Percentiles rank a stretch among this genome's conserved stretches.
These are phyloP conservation scores for Phacellophora camtschatica DNA, from an alignment of 30 jellyfish, hydroid and myxozoan species.

Conservation along the genomic window DNA sequence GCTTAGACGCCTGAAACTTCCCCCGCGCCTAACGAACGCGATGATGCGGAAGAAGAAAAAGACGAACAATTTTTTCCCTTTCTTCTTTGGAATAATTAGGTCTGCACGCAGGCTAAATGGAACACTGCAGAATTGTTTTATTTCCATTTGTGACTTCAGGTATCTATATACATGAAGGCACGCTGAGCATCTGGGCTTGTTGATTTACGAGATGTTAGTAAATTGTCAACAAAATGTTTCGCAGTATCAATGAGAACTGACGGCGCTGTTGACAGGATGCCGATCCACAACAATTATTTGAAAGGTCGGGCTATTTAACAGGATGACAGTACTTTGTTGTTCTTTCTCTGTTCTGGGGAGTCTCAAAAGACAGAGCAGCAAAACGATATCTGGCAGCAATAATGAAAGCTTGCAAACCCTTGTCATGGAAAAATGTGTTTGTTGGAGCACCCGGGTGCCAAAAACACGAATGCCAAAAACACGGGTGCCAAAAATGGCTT, in stretches of 20 bases:
- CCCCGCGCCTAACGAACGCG: too few relatives aligned
- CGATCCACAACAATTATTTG: conserved; percentile 9
- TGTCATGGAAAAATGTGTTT: conserved; percentile 5
- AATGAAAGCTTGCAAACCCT: conserved; percentile 23
- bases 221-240: background rate
- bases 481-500: conserved; percentile 40
- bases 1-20: too few relatives aligned
- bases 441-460: conserved; percentile 25
- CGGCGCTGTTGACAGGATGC: conserved; percentile 37
- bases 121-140: background rate
- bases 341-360: conserved; percentile 26
- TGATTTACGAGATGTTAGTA: background rate
- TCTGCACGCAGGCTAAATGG: too few relatives aligned
- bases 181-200: conserved; percentile 24
- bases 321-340: conserved; percentile 15
- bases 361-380: background rate
- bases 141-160: background rate
- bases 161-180: conserved; percentile 8
- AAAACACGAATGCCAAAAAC: conserved; percentile 37
- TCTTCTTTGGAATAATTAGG: too few relatives aligned
- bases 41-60: too few relatives aligned
- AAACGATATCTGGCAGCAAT: conserved; percentile 29
- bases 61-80: too few relatives aligned
- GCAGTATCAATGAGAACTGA: conserved; percentile 26
- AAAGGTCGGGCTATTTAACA: conserved; percentile 14